Evolutionary conservation across 2,888 invertebrate species (phyloP).

Genomic region (Athripsodes cinereus): DNA sequence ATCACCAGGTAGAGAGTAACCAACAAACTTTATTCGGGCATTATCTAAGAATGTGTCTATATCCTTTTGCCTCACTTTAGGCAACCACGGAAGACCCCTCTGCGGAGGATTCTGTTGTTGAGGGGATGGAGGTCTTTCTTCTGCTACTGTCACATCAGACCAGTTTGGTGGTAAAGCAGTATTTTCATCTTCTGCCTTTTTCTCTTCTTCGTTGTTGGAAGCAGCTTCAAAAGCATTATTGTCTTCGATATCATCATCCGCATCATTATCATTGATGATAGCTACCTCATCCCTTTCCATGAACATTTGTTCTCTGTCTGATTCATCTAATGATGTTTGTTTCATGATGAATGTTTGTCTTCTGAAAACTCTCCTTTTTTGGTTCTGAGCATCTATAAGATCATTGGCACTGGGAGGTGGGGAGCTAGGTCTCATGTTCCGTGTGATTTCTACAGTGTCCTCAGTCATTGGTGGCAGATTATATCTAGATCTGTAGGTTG

Average conservation of each 20-base stretch:
- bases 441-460: constrained; percentile 92
- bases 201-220: constrained; percentile 29
- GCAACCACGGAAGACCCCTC: constrained; percentile 85
- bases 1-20: constrained; percentile 85
- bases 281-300: constrained; percentile 60
- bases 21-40: constrained; percentile 92
- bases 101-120: constrained; percentile 39
- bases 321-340: constrained; percentile 86
- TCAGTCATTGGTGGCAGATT: constrained; percentile 75
- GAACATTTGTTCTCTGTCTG: constrained; percentile 61
- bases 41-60: constrained; percentile 88
- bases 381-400: constrained; percentile 79
- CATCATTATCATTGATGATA: constrained; percentile 50
- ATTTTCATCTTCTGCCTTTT: constrained; percentile 2
- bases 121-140: constrained; percentile 17
- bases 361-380: constrained; percentile 65
- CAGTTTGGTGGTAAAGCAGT: constrained; percentile 7
- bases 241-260: constrained; percentile 51
- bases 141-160: constrained; percentile 9
- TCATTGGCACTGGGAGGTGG: constrained; percentile 92
- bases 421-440: constrained; percentile 89
- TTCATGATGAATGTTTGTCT: constrained; percentile 80
- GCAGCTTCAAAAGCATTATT: constrained; percentile 46
- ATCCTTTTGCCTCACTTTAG: constrained; percentile 92
- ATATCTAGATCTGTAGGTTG: constrained; percentile 59